Base-by-base conservation (phyloP, 2,113 vertebrate genomes). In the Forbesichthys papilliferus region DNA sequence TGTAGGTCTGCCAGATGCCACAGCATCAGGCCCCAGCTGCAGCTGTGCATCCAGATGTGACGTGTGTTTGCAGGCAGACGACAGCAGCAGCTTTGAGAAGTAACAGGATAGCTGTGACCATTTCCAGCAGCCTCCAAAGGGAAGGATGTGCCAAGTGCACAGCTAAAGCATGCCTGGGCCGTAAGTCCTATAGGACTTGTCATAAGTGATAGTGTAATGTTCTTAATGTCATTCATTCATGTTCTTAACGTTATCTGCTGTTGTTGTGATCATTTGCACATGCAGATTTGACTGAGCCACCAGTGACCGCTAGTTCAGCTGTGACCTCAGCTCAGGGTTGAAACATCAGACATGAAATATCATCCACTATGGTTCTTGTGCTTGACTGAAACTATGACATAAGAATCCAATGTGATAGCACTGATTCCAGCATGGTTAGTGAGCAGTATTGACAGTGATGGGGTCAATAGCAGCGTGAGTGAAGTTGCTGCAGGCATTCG, bases 11-110 rank as follows among this genome's bases (percentile, higher is more conserved):
- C 72, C 66, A 69, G 70, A 62, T 73, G 73, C 57, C 66, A 69
- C 77, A 90, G 89, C 85, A 71, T 14, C 36, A 3, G 18, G 85
- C 79, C 81, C 81, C 58, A 33, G 80, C 16, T 65, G 77, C 69
- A 74, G 72, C 76, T 73, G 27, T 75, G 65, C 87, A 53, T 14
- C 76, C 88, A 90, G 87, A 91, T 89, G 89, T 77, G 68, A 66
- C 66, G 16, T 46, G 60, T 16, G 55, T 90, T 82, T 87, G 81
- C 81, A 84, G 85, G 86, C 82, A 82, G 88, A 87, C 80, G 75
- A 66, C 20, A 61, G 68, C 70, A 54, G 77, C 53, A 65, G 12
- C n/a, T 71, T 74, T 69, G 67, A 74, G 71, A 71, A 52, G 75
- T 61, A 51, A 55, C 12, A 20, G 48, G 34, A 63, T 71, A 62